Evolutionary conservation across 2,113 vertebrate genomes (phyloP).

Genomic region (Crotalus tigris): DNA sequence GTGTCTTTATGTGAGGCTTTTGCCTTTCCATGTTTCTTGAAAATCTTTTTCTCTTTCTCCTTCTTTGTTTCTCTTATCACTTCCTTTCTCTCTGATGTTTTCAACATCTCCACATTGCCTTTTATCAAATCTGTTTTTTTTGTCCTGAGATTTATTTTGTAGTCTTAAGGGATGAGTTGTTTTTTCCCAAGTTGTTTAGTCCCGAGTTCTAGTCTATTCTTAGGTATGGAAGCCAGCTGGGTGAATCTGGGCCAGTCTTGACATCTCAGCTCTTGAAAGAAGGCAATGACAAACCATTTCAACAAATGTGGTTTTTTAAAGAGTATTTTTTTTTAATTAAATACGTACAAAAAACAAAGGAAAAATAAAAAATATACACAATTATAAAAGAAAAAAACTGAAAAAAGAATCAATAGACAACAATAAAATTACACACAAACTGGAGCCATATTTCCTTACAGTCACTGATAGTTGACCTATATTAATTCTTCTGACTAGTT

Average conservation of each 20-base stretch:
- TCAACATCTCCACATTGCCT: too few species aligned
- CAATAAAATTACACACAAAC: not conserved
- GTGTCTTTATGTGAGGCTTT: too few species aligned
- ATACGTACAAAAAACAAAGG: not conserved
- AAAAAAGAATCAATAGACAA: not conserved
- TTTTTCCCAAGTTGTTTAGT: too few species aligned
- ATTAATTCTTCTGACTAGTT: not conserved
- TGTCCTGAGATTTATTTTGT: too few species aligned
- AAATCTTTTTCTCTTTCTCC: too few species aligned
- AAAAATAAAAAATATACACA: not conserved
- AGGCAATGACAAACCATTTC: not conserved
- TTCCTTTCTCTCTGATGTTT: too few species aligned
- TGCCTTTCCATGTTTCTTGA: too few species aligned
- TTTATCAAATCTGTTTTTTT: too few species aligned
- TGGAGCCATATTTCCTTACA: not conserved
- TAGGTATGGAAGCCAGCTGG: not conserved
- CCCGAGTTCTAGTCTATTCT: not conserved
- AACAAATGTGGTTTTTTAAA: not conserved
- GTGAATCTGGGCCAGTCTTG: not conserved
- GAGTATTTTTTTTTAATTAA: not conserved
- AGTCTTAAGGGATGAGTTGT: too few species aligned
- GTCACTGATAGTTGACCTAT: not conserved
- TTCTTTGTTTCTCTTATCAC: too few species aligned
- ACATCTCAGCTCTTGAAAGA: not conserved
- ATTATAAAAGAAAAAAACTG: not conserved